Evolutionary conservation across 37 sponge, comb jelly and placozoan genomes (phyloP).

Genomic region (Agelas oroides): DNA sequence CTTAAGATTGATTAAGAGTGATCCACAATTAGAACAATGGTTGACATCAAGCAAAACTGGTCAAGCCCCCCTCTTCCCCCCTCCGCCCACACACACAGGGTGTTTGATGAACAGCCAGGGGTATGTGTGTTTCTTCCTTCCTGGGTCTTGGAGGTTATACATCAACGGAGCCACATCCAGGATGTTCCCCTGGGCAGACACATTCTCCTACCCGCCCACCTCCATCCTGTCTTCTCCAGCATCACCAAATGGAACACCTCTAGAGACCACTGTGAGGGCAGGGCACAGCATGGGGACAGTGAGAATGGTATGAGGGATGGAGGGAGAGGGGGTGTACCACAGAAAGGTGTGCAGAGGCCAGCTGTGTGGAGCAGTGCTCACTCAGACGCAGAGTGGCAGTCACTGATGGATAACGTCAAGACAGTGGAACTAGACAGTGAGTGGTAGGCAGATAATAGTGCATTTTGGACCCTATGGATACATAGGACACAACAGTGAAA

Average conservation of each 20-base stretch:
- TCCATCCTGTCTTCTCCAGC: neutral
- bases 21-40: neutral
- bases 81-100: no score
- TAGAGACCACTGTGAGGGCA: neutral
- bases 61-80: no score
- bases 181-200: slow-evolving; percentile 27
- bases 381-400: no score
- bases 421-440: no score
- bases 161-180: neutral
- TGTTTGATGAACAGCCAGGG: slow-evolving; percentile 23
- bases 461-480: no score
- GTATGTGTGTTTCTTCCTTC: slow-evolving; percentile 37
- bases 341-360: neutral
- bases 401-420: no score
- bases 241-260: neutral
- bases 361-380: no score
- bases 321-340: slow-evolving; percentile 3
- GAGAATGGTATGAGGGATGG: neutral
- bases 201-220: slow-evolving; percentile 12
- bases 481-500: no score
- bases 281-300: neutral
- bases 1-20: neutral
- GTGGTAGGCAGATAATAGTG: no score
- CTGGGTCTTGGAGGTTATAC: slow-evolving; percentile 46
- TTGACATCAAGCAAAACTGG: neutral